Evolutionary conservation across 2,888 invertebrate species (phyloP), one percentile per base, ranked within the genome.

Genomic region (Hydroisotoma schaefferi): DNA sequence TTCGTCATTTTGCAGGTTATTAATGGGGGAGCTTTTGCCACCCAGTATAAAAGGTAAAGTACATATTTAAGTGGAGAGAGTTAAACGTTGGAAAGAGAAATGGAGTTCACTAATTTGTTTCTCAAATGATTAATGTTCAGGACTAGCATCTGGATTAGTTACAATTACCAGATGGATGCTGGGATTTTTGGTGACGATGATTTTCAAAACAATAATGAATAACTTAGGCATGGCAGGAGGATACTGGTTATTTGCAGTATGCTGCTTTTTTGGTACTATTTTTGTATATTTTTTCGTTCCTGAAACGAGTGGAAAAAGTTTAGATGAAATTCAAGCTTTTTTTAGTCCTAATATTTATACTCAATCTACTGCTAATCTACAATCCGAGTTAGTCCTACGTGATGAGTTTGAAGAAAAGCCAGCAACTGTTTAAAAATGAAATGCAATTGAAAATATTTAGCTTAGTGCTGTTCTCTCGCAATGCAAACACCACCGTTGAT

Each of bases 11-110:
- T 40, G 5, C 29, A 62, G 59, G 65, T 25, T 66, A 10, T 51
- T 64, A 22, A 66, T 67, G 59, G 70, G 69, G 15, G 70, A 70
- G 59, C 58, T 68, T 6, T 51, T 70, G 22, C 70, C 70, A 26
- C 57, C 58, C 20, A 65, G 64, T 51, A 57, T 70, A 12, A 66
- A 67, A 61, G 63, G 62, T 55, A 51, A 29, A 12, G 23, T 25
- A 4, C 23, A 18, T 8, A 12, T 43, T 43, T 22, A 18, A 28
- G 49, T 28, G 28, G 29, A 20, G 27, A 8, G 25, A 47, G 47
- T 47, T 20, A 33, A 8, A 10, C 15, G 33, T 33, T 15, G 15
- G 15, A 8, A 15, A 33, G 15, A 33, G 5, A 47, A 25, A 27
- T 20, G 28, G 29, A 2, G 10, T 3, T 49, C 6, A 49, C 28